A percentile compares a stretch with the other conserved stretches of the same genome.
Evolutionary conservation across 2,888 invertebrate genomes (phyloP).

Genomic region (Drosophila niveifrons): DNA sequence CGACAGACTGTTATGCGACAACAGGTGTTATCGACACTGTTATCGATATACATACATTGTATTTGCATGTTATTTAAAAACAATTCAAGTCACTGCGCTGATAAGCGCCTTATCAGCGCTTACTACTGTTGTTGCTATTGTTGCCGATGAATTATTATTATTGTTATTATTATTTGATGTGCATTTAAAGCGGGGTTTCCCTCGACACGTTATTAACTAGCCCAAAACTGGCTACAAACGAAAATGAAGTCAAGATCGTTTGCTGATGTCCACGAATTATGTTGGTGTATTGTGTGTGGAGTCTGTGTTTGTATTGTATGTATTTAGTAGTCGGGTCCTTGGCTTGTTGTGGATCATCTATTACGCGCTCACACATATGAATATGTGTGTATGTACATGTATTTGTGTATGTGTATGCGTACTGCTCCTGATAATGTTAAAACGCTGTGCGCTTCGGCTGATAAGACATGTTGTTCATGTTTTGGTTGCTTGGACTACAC

Average conservation of each 20-base stretch:
- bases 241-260: constrained; percentile 27
- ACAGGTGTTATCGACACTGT: constrained; percentile 4
- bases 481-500: constrained; percentile 62
- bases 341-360: constrained; percentile 52
- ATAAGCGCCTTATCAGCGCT: constrained; percentile 13
- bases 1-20: constrained; percentile 3
- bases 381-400: constrained; percentile 2
- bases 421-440: constrained; percentile 54
- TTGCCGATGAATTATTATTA: constrained; percentile 10
- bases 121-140: background rate
- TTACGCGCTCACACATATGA: constrained; percentile 32
- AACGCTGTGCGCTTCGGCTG: constrained; percentile 23
- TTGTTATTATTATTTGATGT: background rate
- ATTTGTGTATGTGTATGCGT: constrained; percentile 26
- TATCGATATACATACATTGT: constrained; percentile 14
- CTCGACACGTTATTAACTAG: constrained; percentile 3
- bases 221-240: constrained; percentile 10
- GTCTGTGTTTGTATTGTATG: background rate
- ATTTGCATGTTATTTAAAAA: constrained; percentile 20
- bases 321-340: constrained; percentile 52
- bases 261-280: constrained; percentile 19
- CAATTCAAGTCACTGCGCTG: constrained; percentile 4
- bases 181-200: constrained; percentile 18
- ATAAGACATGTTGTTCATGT: constrained; percentile 73
- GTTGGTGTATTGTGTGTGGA: constrained; percentile 1